A percentile compares a stretch with the other conserved stretches of the same genome.
Evolutionary conservation across 1,140 invertebrate species (phyloP).

Genomic region (Drosophila funebris): DNA sequence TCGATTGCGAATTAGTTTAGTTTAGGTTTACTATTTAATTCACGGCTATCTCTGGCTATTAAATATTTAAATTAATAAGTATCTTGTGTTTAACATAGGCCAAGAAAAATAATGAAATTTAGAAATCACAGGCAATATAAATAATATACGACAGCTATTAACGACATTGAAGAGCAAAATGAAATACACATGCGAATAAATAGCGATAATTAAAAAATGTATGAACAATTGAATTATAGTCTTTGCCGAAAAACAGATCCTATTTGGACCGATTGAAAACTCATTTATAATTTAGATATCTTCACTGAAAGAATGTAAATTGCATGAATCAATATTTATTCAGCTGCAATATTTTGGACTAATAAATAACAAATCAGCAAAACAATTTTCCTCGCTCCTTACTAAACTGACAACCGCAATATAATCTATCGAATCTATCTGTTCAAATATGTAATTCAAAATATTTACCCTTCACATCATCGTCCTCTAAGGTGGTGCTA

Average conservation of each 20-base stretch:
- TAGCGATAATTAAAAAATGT: neutral
- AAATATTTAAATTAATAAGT: neutral
- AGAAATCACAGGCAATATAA: slow-evolving; percentile 1
- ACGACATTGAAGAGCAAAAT: slow-evolving; percentile 4
- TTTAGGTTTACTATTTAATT: no score
- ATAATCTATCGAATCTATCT: neutral
- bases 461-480: slow-evolving; percentile 91
- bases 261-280: neutral
- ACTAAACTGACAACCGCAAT: neutral
- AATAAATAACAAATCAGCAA: neutral
- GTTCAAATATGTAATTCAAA: neutral
- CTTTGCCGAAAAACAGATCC: neutral
- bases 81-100: neutral
- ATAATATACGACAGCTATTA: slow-evolving; percentile 10
- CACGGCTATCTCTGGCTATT: no score
- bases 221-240: neutral
- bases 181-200: slow-evolving; percentile 4
- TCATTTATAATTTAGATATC: neutral
- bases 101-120: neutral
- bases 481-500: slow-evolving; percentile 96
- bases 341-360: neutral
- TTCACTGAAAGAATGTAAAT: neutral
- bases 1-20: no score
- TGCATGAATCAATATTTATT: neutral
- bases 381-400: neutral